Evolutionary conservation across 2,888 invertebrate genomes (phyloP).

Genomic region (Nephrotoma appendiculata): DNA sequence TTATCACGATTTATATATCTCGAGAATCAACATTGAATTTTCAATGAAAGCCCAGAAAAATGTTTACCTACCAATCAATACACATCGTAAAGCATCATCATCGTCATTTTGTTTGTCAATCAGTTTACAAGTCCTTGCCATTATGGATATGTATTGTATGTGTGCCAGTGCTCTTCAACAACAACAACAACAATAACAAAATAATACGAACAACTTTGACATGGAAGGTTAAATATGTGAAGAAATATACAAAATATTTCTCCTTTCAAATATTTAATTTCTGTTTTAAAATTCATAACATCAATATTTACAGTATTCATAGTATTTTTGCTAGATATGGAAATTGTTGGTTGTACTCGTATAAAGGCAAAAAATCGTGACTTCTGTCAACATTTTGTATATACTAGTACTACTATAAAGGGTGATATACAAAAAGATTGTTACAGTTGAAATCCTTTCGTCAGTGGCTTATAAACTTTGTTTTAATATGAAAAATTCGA

Average conservation of each 20-base stretch:
- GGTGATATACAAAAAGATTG: background rate
- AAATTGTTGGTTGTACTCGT: background rate
- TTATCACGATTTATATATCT: background rate
- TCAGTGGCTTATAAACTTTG: too few species aligned
- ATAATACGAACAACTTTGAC: background rate
- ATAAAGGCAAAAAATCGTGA: background rate
- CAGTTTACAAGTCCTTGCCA: background rate
- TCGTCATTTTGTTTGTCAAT: background rate
- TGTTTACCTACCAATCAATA: background rate
- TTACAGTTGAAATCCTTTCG: too few species aligned
- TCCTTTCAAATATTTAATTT: background rate
- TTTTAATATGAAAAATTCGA: too few species aligned
- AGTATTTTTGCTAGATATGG: background rate
- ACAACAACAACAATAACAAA: background rate
- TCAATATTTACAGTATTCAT: background rate
- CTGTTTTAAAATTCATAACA: background rate
- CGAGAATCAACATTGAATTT: background rate
- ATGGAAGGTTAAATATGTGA: background rate
- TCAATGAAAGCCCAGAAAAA: background rate
- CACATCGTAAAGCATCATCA: background rate
- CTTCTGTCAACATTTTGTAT: background rate
- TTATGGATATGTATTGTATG: background rate
- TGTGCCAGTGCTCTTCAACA: background rate
- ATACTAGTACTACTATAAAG: background rate
- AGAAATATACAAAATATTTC: background rate